Percentiles rank a stretch among this genome's conserved stretches.
These are phyloP conservation scores for Coracias cyanogaster DNA, from an alignment of 2,797 vertebrate genomes.

Conservation along the genomic window DNA sequence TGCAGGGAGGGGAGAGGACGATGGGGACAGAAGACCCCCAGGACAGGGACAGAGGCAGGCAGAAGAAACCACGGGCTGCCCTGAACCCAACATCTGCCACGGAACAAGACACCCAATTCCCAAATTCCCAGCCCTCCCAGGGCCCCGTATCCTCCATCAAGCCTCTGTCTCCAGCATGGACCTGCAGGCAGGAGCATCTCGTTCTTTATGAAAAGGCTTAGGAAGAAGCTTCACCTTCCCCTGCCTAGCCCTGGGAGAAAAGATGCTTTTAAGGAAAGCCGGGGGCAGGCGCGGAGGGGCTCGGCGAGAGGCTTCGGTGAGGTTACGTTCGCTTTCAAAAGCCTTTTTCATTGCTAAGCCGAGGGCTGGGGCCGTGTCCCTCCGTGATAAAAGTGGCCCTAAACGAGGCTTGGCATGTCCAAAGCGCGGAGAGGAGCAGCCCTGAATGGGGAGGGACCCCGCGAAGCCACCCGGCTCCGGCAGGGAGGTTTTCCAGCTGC, in stretches of 20 bases:
- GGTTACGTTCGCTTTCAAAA: neutral
- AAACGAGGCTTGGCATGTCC: slow-evolving; percentile 43
- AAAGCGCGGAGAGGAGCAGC: neutral
- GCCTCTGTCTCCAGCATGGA: neutral
- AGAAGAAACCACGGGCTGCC: neutral
- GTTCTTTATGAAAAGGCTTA: neutral
- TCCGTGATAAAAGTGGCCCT: slow-evolving; percentile 1
- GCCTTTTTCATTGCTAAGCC: slow-evolving; percentile 34
- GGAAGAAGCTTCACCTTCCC: neutral
- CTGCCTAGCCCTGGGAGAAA: neutral
- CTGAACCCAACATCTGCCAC: neutral
- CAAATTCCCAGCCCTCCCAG: neutral
- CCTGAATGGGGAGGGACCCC: neutral
- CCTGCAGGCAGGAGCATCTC: neutral
- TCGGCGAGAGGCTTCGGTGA: neutral
- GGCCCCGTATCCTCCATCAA: neutral
- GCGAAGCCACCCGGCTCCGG: rapidly evolving
- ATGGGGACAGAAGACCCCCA: neutral
- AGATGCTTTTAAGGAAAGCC: neutral
- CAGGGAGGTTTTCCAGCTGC: neutral
- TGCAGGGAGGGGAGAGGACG: neutral
- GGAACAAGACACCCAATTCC: neutral
- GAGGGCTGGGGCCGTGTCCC: neutral
- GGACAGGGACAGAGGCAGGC: neutral
- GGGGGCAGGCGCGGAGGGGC: neutral